Conservation (phyloP, 2,113 vertebrate species). For the Polypterus bichir region DNA sequence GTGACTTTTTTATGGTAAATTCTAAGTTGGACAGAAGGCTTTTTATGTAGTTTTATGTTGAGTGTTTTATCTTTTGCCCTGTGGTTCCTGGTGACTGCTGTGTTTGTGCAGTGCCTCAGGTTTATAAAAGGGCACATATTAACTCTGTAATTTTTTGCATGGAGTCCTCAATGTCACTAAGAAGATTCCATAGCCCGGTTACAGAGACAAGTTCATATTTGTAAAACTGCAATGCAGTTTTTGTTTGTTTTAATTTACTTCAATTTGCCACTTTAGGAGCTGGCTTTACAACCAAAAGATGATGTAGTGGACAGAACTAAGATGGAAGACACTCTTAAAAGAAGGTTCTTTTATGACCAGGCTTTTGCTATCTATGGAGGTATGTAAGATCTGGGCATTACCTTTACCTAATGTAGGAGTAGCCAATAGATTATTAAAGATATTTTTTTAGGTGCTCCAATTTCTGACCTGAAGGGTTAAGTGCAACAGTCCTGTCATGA, state of each 20-base stretch:
- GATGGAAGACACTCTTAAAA: conserved; percentile 95
- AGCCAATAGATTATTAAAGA: too few species aligned
- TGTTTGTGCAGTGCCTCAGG: conserved; percentile 1
- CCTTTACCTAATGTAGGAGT: too few species aligned
- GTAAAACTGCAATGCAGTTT: background rate
- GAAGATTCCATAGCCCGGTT: background rate
- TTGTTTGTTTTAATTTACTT: background rate
- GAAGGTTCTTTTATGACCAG: conserved; percentile 96
- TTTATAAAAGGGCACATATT: conserved; percentile 7
- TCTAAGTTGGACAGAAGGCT: background rate
- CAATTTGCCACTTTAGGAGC: conserved; percentile 50
- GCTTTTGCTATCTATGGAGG: conserved; percentile 98
- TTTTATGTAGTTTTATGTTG: background rate
- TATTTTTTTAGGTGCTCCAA: too few species aligned
- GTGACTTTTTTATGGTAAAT: background rate
- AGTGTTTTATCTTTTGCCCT: conserved; percentile 1
- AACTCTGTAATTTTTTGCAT: conserved; percentile 4
- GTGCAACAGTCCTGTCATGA: too few species aligned
- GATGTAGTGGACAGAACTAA: conserved; percentile 84
- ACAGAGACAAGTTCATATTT: background rate
- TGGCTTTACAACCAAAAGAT: conserved; percentile 89
- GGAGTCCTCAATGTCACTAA: background rate
- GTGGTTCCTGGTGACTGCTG: conserved; percentile 13
- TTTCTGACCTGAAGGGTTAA: too few species aligned
- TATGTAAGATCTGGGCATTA: conserved; percentile 24